These are phyloP conservation scores for Pterophyllum scalare DNA, from an alignment of 2,113 vertebrate species.

Conservation along the genomic window DNA sequence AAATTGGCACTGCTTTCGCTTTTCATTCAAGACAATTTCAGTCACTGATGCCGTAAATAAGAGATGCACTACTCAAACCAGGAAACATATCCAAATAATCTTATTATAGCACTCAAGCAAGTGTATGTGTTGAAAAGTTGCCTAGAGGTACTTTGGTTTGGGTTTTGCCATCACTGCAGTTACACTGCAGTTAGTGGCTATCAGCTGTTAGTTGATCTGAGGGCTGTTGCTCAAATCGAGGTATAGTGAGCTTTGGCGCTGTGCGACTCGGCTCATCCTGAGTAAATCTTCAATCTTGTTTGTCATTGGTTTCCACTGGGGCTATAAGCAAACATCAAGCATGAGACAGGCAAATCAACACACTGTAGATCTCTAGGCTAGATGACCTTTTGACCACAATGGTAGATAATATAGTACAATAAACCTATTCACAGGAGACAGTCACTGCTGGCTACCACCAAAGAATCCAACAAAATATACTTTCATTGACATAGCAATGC, in stretches of 20 bases:
- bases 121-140: not conserved
- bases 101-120: not conserved
- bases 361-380: not conserved
- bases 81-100: not conserved
- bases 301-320: conserved; percentile 18
- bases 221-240: conserved; percentile 1
- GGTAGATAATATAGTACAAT: conserved; percentile 1
- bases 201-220: not conserved
- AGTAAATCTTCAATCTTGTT: conserved; percentile 31
- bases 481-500: not conserved
- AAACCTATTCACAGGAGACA: not conserved
- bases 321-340: conserved; percentile 24
- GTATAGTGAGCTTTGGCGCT: conserved; percentile 1
- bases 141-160: not conserved
- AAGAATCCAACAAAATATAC: not conserved
- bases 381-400: not conserved
- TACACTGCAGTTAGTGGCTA: not conserved
- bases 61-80: not conserved
- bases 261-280: conserved; percentile 12
- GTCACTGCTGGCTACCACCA: not conserved
- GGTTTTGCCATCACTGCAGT: conserved; percentile 4
- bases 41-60: not conserved
- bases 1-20: not conserved
- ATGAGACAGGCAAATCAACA: conserved; percentile 9
- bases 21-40: not conserved